Evolutionary conservation across 30 jellyfish, hydroid and myxozoan species (phyloP).

Genomic region (Turritopsis rubra): DNA sequence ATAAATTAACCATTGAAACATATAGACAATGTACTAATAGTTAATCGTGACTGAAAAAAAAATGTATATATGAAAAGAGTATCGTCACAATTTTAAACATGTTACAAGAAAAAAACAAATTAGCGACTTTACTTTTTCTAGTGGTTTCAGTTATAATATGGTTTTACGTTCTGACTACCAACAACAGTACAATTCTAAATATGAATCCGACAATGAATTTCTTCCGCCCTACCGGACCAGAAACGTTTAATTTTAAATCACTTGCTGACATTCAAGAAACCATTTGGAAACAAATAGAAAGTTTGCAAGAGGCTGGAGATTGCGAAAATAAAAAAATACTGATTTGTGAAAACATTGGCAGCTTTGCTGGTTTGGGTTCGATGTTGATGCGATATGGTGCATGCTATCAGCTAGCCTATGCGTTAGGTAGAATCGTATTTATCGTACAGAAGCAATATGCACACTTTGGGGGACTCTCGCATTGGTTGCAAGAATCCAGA

Average conservation of each 20-base stretch:
- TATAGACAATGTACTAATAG: too few species aligned
- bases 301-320: slow-evolving; percentile 5
- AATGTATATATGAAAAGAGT: background rate
- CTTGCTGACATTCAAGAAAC: background rate
- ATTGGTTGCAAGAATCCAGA: background rate
- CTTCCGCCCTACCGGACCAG: background rate
- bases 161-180: background rate
- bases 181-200: background rate
- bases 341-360: slow-evolving; percentile 6
- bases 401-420: slow-evolving; percentile 7
- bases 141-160: background rate
- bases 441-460: slow-evolving; percentile 2
- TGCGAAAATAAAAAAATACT: slow-evolving; percentile 4
- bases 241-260: background rate
- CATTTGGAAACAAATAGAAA: background rate
- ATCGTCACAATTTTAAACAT: background rate
- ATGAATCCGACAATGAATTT: background rate
- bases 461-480: slow-evolving; percentile 1
- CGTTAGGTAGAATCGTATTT: background rate
- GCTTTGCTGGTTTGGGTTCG: slow-evolving; percentile 15
- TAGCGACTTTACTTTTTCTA: background rate
- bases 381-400: slow-evolving; percentile 11
- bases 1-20: background rate
- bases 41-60: background rate
- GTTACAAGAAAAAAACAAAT: background rate